A percentile compares a stretch with the other conserved stretches of the same genome.
Conservation (phyloP, 2,888 invertebrate genomes). For the Tachystola acroxantha region DNA sequence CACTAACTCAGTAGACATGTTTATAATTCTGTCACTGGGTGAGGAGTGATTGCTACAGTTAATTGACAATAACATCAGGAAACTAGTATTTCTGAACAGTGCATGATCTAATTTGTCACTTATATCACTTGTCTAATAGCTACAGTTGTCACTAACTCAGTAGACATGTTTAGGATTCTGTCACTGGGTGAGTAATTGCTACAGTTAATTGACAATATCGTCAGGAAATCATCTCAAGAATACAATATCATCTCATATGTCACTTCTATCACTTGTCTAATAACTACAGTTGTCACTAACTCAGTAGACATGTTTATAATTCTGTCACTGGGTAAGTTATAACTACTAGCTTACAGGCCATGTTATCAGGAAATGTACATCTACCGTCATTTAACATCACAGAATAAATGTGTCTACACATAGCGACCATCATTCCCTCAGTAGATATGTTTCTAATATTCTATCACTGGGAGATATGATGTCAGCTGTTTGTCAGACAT, state of each 20-base stretch:
- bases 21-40: conserved; percentile 15
- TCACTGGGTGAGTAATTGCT: conserved; percentile 20
- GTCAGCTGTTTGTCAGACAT: no score
- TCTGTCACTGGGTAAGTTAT: conserved; percentile 20
- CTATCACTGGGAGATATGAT: conserved; percentile 8
- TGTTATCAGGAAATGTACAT: conserved; percentile 14
- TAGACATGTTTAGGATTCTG: conserved; percentile 20
- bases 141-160: conserved; percentile 16
- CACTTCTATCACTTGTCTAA: no score
- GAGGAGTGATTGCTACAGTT: conserved; percentile 7
- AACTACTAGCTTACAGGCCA: not conserved
- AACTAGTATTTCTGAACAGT: no score
- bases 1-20: not conserved
- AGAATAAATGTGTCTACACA: no score
- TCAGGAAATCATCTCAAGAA: no score
- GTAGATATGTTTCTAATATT: conserved; percentile 5
- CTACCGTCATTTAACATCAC: no score
- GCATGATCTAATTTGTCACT: conserved; percentile 3
- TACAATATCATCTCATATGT: not conserved
- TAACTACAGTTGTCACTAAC: not conserved
- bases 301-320: conserved; percentile 4
- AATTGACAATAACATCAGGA: no score
- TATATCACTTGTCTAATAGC: not conserved
- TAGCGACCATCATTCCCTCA: not conserved
- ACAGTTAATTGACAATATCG: no score